Conservation (phyloP, 2,113 vertebrate genomes). For the Dissostichus mawsoni region DNA sequence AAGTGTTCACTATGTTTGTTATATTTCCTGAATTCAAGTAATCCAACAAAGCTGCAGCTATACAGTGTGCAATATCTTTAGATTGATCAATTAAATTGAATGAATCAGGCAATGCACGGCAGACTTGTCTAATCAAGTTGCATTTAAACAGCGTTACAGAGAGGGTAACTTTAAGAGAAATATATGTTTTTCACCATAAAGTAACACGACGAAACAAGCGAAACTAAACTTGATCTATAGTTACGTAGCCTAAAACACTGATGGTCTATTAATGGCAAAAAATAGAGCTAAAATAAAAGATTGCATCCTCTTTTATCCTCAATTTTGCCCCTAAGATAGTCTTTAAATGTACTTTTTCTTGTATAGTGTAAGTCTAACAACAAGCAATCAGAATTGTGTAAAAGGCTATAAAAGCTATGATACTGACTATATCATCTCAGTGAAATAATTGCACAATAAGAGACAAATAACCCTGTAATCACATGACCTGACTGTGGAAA, state of each 20-base stretch:
- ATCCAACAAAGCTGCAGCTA: too few relatives aligned
- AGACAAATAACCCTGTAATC: constrained; percentile 55
- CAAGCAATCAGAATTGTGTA: constrained; percentile 15
- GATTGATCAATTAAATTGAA: too few relatives aligned
- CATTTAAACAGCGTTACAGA: too few relatives aligned
- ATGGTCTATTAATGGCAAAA: neutral
- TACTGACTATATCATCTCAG: constrained; percentile 15
- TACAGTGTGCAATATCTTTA: too few relatives aligned
- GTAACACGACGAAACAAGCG: neutral
- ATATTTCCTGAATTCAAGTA: too few relatives aligned
- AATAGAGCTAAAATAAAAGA: neutral
- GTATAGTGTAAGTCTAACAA: neutral
- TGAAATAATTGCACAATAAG: constrained; percentile 52
- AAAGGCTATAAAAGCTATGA: neutral
- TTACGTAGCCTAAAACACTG: neutral
- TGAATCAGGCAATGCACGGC: too few relatives aligned
- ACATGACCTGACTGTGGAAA: neutral
- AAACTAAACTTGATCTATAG: neutral
- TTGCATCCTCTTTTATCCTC: neutral
- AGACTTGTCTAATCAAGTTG: too few relatives aligned
- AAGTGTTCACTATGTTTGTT: too few relatives aligned
- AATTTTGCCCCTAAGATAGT: neutral
- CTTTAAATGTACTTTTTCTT: neutral
- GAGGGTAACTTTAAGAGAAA: too few relatives aligned
- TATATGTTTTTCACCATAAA: too few relatives aligned